Percentiles rank a stretch among this genome's conserved stretches.
phyloP scores from a whole-genome alignment of 2,797 vertebrate species.

The Meriones psammophilus region DNA sequence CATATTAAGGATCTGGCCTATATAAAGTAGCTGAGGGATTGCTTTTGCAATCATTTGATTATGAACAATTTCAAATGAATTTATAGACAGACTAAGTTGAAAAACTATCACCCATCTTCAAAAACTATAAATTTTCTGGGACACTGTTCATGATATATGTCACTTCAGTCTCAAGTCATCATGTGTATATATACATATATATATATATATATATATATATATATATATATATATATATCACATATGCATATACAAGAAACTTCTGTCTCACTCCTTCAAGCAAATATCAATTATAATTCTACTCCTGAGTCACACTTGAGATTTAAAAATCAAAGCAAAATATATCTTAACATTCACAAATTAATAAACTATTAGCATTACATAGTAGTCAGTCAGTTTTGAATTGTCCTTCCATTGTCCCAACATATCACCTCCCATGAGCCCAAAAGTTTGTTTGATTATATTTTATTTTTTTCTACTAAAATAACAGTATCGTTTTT shows the following conservation, averaged over 20 bases:
- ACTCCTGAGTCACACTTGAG: not conserved
- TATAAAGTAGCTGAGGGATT: not conserved
- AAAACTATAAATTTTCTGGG: not conserved
- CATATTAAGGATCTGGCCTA: not conserved
- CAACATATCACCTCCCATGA: not conserved
- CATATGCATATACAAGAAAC: not conserved
- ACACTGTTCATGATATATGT: not conserved
- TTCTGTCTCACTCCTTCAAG: not conserved
- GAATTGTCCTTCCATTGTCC: not conserved
- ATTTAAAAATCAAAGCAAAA: slow-evolving; percentile 11
- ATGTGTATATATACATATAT: not conserved
- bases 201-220: not conserved
- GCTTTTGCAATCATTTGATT: not conserved
- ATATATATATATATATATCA: not conserved
- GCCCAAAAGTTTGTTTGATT: not conserved
- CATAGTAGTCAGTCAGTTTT: not conserved
- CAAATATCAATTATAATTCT: not conserved
- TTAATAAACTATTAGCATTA: not conserved
- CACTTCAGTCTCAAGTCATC: not conserved
- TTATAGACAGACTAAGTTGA: not conserved
- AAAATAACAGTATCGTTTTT: not conserved
- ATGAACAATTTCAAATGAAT: not conserved
- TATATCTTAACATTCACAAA: not conserved
- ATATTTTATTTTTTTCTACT: not conserved
- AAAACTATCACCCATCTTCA: not conserved